A percentile compares a stretch with the other conserved stretches of the same genome.
Conservation (phyloP, 2,888 invertebrate species). For the Endomychus coccineus region DNA sequence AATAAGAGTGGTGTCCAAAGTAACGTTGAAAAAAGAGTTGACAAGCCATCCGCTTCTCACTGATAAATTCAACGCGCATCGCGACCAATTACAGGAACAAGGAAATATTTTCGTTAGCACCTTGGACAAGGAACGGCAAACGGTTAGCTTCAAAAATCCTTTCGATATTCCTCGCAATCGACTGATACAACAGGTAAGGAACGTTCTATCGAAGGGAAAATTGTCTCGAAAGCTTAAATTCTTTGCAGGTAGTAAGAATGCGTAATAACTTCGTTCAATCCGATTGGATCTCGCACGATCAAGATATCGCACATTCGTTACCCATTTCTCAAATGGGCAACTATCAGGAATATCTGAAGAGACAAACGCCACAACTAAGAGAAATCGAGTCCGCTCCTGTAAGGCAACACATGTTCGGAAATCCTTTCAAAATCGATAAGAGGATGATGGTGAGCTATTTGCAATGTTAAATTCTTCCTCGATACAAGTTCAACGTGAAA, state of each 20-base stretch:
- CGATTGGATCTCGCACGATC: constrained; percentile 70
- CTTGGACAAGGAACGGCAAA: constrained; percentile 43
- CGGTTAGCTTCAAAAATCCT: constrained; percentile 81
- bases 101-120: constrained; percentile 75
- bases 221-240: not conserved
- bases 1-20: constrained; percentile 48
- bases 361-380: constrained; percentile 83
- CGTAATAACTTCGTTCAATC: constrained; percentile 86
- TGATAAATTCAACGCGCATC: constrained; percentile 73
- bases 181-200: constrained; percentile 73
- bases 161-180: constrained; percentile 89
- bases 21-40: constrained; percentile 65
- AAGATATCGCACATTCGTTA: constrained; percentile 90
- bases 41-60: constrained; percentile 74
- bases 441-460: constrained; percentile 47
- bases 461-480: too few species aligned
- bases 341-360: constrained; percentile 96
- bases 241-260: constrained; percentile 72
- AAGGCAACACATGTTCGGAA: constrained; percentile 97
- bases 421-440: constrained; percentile 99
- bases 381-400: constrained; percentile 94
- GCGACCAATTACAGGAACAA: constrained; percentile 81
- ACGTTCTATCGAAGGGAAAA: too few species aligned
- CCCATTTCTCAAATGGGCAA: constrained; percentile 99
- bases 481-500: too few species aligned